These are phyloP conservation scores for Oscheius sp. DNA, from an alignment of 1,140 invertebrate species.

Conservation along the genomic window DNA sequence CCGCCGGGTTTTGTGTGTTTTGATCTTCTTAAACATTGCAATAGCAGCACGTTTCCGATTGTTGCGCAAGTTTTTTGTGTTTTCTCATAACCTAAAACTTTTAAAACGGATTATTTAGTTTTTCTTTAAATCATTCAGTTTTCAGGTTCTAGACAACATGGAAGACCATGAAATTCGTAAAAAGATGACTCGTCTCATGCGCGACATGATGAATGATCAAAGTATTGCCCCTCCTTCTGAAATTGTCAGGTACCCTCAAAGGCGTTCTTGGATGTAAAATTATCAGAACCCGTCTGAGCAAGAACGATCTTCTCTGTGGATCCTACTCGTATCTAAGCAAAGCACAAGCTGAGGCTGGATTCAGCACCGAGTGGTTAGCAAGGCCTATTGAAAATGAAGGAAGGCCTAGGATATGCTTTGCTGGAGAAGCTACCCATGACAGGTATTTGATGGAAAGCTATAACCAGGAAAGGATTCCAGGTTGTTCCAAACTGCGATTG, in stretches of 20 bases:
- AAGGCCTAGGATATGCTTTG: constrained; percentile 25
- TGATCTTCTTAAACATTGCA: too few relatives aligned
- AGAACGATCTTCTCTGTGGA: constrained; percentile 42
- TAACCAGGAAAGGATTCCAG: not conserved
- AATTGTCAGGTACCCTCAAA: not conserved
- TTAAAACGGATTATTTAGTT: too few relatives aligned
- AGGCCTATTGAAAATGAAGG: constrained; percentile 28
- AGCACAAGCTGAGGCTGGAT: constrained; percentile 18
- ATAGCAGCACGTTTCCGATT: too few relatives aligned
- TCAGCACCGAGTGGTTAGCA: constrained; percentile 23
- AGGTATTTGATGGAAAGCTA: constrained; percentile 3
- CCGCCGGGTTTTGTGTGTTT: too few relatives aligned
- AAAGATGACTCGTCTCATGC: constrained; percentile 27
- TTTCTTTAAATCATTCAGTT: too few relatives aligned
- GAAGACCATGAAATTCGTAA: constrained; percentile 18
- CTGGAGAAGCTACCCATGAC: constrained; percentile 37
- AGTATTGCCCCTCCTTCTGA: constrained; percentile 26
- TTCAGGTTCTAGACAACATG: constrained; percentile 33
- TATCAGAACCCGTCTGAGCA: constrained; percentile 27
- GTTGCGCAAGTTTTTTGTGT: too few relatives aligned
- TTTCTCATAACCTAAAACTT: too few relatives aligned
- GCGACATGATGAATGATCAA: constrained; percentile 35
- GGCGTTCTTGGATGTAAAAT: not conserved
- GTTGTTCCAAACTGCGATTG: constrained; percentile 37
- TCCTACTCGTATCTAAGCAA: constrained; percentile 38